Evolutionary conservation across 2,113 vertebrate genomes (phyloP).

Genomic region (Telmatochromis brichardi): DNA sequence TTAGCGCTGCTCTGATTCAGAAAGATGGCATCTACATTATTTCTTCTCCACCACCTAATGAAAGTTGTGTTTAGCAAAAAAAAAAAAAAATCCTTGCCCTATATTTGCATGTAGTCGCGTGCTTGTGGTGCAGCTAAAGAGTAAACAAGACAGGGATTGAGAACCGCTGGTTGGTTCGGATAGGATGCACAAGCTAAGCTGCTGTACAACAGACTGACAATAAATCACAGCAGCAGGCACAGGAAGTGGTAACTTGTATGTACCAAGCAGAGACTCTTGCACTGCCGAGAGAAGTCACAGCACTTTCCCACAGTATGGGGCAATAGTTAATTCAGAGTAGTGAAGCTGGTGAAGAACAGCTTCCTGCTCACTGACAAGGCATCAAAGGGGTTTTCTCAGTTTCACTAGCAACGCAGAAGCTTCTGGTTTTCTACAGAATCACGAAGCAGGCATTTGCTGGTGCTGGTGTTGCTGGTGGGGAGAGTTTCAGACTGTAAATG

Average conservation of each 20-base stretch:
- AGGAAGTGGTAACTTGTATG: constrained; percentile 61
- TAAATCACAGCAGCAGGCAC: constrained; percentile 61
- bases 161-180: background rate
- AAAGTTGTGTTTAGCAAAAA: background rate
- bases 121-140: background rate
- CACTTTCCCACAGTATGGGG: constrained; percentile 28
- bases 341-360: background rate
- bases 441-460: background rate
- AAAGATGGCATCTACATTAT: background rate
- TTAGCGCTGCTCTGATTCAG: background rate
- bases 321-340: background rate
- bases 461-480: background rate
- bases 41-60: background rate
- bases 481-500: background rate
- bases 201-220: background rate
- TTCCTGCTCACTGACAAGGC: background rate
- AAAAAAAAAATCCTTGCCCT: background rate
- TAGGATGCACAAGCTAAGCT: background rate
- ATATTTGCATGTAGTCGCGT: background rate
- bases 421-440: background rate
- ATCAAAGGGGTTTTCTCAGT: constrained; percentile 49
- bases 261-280: background rate
- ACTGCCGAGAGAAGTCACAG: background rate
- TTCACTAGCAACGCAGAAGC: background rate
- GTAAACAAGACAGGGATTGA: background rate